These are phyloP conservation scores for Agonopterix heracliana DNA, from an alignment of 2,888 invertebrate genomes.

Conservation along the genomic window DNA sequence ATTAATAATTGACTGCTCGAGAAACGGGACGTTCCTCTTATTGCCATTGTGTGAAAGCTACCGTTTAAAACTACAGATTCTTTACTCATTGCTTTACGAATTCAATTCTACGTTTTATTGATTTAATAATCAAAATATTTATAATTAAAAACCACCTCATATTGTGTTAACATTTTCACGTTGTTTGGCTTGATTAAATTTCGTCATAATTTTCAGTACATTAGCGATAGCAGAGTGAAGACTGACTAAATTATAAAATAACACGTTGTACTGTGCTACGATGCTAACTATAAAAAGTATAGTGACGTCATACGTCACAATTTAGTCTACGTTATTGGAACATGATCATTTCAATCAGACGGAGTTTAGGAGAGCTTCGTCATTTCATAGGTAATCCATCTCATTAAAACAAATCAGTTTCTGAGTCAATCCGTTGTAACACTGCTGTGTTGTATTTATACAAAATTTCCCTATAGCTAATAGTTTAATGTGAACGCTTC, in stretches of 20 bases:
- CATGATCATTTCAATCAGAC: slow-evolving; percentile 6
- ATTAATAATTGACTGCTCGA: slow-evolving; percentile 37
- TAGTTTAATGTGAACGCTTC: slow-evolving; percentile 17
- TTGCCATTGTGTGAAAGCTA: slow-evolving; percentile 26
- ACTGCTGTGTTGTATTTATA: slow-evolving; percentile 6
- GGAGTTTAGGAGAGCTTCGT: not conserved
- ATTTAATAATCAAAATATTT: not conserved
- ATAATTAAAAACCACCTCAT: not conserved
- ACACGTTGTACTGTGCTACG: slow-evolving; percentile 30
- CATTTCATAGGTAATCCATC: slow-evolving; percentile 1
- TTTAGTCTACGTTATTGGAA: slow-evolving; percentile 6
- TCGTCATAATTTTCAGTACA: not conserved
- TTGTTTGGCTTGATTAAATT: not conserved
- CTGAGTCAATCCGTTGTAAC: slow-evolving; percentile 1
- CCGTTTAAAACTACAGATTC: slow-evolving; percentile 2
- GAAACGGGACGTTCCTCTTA: slow-evolving; percentile 29
- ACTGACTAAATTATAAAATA: slow-evolving; percentile 27
- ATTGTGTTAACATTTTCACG: not conserved
- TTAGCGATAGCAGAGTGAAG: slow-evolving; percentile 29
- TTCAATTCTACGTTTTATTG: not conserved
- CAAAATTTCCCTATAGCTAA: slow-evolving; percentile 7
- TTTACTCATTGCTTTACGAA: not conserved
- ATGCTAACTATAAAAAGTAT: slow-evolving; percentile 17
- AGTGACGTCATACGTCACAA: slow-evolving; percentile 13
- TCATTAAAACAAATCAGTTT: slow-evolving; percentile 5